A percentile compares a stretch with the other conserved stretches of the same genome.
phyloP scores from a whole-genome alignment of 2,113 vertebrate species.

The Polypterus bichir region DNA sequence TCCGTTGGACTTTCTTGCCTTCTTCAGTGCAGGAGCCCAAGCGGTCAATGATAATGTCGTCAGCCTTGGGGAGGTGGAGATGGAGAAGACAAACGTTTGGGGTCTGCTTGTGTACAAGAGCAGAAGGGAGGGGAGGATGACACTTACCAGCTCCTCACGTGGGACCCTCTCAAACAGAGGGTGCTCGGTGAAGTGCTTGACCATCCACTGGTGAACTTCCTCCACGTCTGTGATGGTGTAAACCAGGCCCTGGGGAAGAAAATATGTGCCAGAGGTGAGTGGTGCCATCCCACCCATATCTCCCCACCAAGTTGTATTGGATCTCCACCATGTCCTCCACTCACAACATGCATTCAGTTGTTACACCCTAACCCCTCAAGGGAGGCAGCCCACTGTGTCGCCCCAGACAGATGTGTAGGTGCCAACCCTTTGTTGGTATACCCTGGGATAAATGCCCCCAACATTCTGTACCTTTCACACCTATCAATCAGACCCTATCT shows the following conservation, averaged over 20 bases:
- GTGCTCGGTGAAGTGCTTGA: constrained; percentile 71
- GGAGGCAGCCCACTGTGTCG: no score
- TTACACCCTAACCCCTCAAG: no score
- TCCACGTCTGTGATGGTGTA: constrained; percentile 80
- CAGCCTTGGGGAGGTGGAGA: constrained; percentile 36
- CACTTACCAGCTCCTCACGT: constrained; percentile 65
- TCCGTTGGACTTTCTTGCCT: constrained; percentile 79
- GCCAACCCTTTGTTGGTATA: no score
- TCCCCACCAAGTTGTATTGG: no score
- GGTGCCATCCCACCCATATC: neutral
- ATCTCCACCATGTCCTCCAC: no score
- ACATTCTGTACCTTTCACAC: no score
- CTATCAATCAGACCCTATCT: no score
- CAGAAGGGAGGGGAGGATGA: neutral
- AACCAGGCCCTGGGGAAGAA: constrained; percentile 58
- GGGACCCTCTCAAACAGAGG: constrained; percentile 62
- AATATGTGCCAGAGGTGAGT: neutral
- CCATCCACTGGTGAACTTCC: constrained; percentile 79
- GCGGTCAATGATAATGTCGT: constrained; percentile 57
- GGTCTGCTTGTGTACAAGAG: neutral
- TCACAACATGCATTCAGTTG: no score
- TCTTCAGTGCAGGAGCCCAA: constrained; percentile 76
- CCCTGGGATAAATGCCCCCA: no score
- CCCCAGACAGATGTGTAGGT: no score
- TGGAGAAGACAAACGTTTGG: neutral